Evolutionary conservation across 2,888 invertebrate genomes (phyloP), one percentile per base, ranked within the genome.

Genomic region (Erpobdella octoculata): DNA sequence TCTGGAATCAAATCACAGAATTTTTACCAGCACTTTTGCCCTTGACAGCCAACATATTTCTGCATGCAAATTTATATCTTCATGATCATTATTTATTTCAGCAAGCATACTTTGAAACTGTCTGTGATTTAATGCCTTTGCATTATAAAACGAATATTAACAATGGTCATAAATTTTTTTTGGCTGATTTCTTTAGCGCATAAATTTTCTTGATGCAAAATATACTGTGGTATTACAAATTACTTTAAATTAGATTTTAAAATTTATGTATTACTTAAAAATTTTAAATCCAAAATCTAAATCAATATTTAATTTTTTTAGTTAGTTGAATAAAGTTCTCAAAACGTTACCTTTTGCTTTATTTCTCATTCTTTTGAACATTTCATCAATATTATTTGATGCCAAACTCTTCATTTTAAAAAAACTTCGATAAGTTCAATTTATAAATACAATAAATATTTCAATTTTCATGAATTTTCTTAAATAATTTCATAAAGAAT

Each of bases 71-170:
- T 15, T 41, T 12, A 41, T 41, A 41, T 41, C 46, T 41, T 41
- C 46, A 41, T 41, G 46, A n/a, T 41, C 46, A 41, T n/a, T 41
- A 41, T n/a, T 41, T 41, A 41, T 12, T n/a, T 41, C 46, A 41
- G 46, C 46, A 41, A 41, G 46, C 46, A 41, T 41, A 41, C 46
- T 41, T n/a, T 41, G 46, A 41, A 41, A 41, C 46, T 41, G 46
- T n/a, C 46, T 41, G n/a, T 41, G 46, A 41, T 41, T 41, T n/a
- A 41, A 41, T 41, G 46, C 46, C 46, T 41, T 41, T 41, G 46
- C 46, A 41, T n/a, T 12, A 41, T 15, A 15, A 41, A 41, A 41
- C 12, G 12, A 41, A 41, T n/a, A 41, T 41, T 41, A 41, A 41
- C 46, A 15, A 41, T n/a, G n/a, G 46, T 15, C 46, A n/a, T 41